Evolutionary conservation across 2,113 vertebrate genomes (phyloP).

Genomic region (Circaetus gallicus): DNA sequence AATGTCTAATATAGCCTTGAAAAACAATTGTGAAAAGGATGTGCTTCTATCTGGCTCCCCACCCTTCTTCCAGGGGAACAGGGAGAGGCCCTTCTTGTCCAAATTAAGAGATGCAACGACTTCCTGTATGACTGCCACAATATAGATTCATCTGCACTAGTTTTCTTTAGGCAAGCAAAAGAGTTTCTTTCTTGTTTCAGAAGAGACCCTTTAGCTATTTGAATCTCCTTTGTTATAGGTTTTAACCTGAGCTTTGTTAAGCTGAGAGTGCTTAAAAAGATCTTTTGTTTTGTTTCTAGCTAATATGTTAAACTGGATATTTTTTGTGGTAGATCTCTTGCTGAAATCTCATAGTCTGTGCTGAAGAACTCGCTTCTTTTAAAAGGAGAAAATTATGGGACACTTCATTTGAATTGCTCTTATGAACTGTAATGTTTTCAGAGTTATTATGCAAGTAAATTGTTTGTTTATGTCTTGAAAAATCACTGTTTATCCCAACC

Average conservation of each 20-base stretch:
- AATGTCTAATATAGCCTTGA: neutral
- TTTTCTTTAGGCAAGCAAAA: neutral
- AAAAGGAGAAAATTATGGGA: neutral
- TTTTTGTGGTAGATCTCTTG: neutral
- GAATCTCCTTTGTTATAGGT: neutral
- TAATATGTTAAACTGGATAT: neutral
- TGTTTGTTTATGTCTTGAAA: neutral
- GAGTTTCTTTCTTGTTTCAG: neutral
- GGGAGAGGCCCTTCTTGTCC: slow-evolving; percentile 49
- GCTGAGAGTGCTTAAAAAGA: neutral
- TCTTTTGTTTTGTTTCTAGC: neutral
- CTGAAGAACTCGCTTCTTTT: neutral
- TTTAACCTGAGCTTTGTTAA: neutral
- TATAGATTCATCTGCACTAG: neutral
- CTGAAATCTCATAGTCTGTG: neutral
- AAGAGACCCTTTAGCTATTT: neutral
- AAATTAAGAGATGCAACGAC: neutral
- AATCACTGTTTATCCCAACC: neutral
- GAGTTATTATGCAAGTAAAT: neutral
- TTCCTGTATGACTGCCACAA: neutral
- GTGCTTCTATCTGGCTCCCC: slow-evolving; percentile 3
- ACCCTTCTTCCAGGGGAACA: slow-evolving; percentile 36
- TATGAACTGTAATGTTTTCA: neutral
- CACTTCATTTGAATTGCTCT: neutral
- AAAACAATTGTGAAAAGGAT: slow-evolving; percentile 33